Conservation (phyloP, 2,113 vertebrate species). For the Petromus typicus region DNA sequence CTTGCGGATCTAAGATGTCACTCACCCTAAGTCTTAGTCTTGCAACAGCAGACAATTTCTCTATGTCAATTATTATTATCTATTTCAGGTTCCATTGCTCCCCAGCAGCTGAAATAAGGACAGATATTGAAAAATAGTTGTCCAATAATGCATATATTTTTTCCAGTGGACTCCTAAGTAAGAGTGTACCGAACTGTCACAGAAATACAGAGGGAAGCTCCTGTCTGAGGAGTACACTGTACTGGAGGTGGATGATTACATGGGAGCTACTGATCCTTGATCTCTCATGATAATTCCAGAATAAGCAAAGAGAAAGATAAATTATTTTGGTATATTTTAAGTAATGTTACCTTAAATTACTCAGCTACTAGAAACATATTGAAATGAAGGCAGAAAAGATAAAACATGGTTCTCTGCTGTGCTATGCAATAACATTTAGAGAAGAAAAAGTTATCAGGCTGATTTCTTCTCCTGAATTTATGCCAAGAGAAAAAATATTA, state of each 20-base stretch:
- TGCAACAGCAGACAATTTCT: neutral
- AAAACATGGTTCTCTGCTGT: neutral
- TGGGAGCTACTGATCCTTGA: neutral
- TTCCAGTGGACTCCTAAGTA: neutral
- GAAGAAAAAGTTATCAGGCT: neutral
- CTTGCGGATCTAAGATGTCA: neutral
- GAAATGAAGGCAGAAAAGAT: neutral
- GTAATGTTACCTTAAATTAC: neutral
- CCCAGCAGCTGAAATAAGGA: neutral
- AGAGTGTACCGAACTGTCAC: neutral
- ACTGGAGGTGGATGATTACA: neutral
- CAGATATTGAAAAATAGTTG: neutral
- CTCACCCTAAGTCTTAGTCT: neutral
- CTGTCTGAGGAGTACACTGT: neutral
- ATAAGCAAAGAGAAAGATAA: neutral
- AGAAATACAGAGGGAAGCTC: neutral
- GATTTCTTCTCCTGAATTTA: conserved; percentile 30
- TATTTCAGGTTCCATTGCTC: neutral
- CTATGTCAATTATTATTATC: neutral
- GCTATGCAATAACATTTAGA: neutral
- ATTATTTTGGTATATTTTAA: neutral
- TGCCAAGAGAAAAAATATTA: neutral
- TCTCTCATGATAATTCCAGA: neutral
- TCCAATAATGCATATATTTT: neutral
- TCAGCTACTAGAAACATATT: neutral